phyloP scores from a whole-genome alignment of 2,113 vertebrate genomes.

The Eleginops maclovinus region DNA sequence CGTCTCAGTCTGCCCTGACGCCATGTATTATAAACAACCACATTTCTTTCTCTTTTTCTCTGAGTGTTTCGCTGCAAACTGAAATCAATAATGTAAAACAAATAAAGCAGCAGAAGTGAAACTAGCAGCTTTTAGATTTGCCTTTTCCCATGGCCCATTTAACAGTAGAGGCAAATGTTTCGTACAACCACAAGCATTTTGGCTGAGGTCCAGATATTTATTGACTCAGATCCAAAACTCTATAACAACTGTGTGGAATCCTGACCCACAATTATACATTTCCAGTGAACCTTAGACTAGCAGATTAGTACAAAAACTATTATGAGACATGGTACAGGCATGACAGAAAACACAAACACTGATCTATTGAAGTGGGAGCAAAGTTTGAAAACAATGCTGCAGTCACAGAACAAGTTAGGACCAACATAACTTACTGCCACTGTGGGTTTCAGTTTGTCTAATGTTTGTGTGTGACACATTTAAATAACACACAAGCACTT shows the following conservation, averaged over 20 bases:
- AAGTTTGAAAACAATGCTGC: constrained; percentile 6
- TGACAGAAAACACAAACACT: not conserved
- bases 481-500: not conserved
- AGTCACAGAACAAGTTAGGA: not conserved
- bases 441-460: not conserved
- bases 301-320: not conserved
- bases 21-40: not conserved
- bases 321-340: not conserved
- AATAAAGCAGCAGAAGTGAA: constrained; percentile 11
- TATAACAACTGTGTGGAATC: constrained; percentile 1
- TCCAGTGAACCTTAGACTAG: not conserved
- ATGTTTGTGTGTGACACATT: not conserved
- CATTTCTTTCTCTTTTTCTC: constrained; percentile 12
- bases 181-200: constrained; percentile 17
- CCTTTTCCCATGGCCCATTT: constrained; percentile 67
- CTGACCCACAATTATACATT: not conserved
- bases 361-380: not conserved
- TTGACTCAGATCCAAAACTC: constrained; percentile 29
- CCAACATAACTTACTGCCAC: not conserved
- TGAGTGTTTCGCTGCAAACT: not conserved
- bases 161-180: constrained; percentile 18
- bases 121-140: not conserved
- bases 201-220: constrained; percentile 24
- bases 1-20: not conserved
- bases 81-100: constrained; percentile 35